Evolutionary conservation across 2,797 vertebrate species (phyloP), one percentile per base, ranked within the genome.

Genomic region (Eospalax fontanierii): DNA sequence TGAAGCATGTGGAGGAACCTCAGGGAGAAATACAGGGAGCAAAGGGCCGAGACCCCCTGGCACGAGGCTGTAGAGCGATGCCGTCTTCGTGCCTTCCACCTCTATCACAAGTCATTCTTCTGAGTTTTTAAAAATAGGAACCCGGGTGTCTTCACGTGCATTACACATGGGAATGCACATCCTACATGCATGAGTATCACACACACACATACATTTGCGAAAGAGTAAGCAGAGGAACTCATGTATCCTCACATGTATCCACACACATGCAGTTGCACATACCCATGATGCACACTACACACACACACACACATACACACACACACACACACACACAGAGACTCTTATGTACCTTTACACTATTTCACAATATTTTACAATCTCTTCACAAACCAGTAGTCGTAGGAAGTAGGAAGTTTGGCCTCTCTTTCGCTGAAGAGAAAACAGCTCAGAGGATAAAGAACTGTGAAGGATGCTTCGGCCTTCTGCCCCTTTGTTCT

Each of bases 81-180:
- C 4, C 15, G 65, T 87, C 19, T 84, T 81, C 14, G 8, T 12
- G 40, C 4, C 24, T 54, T 30, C 21, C 21, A 21, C 87, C 59
- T 94, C 87, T 54, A 38, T 57, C 30, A 26, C 43, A 86, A 22
- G 26, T 57, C 40, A 24, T n/a, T 80, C 30, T 68, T 78, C 6
- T 91, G 54, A 83, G 73, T 89, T 89, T 95, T 80, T 12, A 46
- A 35, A 95, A 83, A 75, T 18, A 94, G 50, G 38, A 89, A 70
- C 22, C 54, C 30, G 16, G 43, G 35, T 18, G 33, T 30, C 16
- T 14, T 65, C 18, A 21, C 0, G 0, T 43, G 59, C 4, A 26
- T 18, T 38, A 65, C 18, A 21, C 2, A 21, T 43, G 61, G 38
- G 22, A 63, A 40, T 63, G 59, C 2, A 40, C 26, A 30, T 12